These are phyloP conservation scores for Salpingus planirostris DNA, from an alignment of 2,888 invertebrate genomes.

Conservation along the genomic window DNA sequence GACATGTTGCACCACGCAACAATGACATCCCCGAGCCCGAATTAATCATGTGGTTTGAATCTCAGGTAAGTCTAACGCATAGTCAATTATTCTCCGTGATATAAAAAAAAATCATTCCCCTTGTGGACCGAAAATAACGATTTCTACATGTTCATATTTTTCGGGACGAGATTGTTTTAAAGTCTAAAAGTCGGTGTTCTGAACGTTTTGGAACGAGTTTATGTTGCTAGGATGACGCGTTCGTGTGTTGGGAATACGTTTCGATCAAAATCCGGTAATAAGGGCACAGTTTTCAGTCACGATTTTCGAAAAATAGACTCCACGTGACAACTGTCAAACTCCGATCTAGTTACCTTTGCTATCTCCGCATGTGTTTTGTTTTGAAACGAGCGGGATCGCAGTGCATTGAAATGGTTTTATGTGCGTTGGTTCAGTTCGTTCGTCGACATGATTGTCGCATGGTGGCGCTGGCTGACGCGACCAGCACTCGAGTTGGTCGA, in stretches of 20 bases:
- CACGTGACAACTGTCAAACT: conserved; percentile 44
- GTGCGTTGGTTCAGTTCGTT: conserved; percentile 36
- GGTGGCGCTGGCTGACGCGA: conserved; percentile 7
- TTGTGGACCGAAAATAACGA: too few species aligned
- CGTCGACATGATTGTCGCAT: conserved; percentile 17
- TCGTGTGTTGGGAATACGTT: too few species aligned
- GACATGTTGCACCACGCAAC: conserved; percentile 41
- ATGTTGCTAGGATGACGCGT: too few species aligned
- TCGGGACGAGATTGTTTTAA: too few species aligned
- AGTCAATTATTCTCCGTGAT: too few species aligned
- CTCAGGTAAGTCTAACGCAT: conserved; percentile 41
- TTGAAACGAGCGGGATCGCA: conserved; percentile 43
- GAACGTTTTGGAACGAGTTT: too few species aligned
- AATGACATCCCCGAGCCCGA: conserved; percentile 36
- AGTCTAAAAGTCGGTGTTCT: too few species aligned
- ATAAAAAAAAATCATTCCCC: too few species aligned
- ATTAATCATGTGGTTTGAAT: conserved; percentile 43
- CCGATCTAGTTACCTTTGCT: conserved; percentile 41
- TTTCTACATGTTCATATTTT: too few species aligned
- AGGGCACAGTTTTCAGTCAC: conserved; percentile 24
- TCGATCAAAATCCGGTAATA: conserved; percentile 1
- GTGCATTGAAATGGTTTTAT: conserved; percentile 44
- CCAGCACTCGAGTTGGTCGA: conserved; percentile 26
- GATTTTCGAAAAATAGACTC: conserved; percentile 24
- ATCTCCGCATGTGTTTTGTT: conserved; percentile 45